Evolutionary conservation across 2,888 invertebrate genomes (phyloP).

Genomic region (Suillia variegata): DNA sequence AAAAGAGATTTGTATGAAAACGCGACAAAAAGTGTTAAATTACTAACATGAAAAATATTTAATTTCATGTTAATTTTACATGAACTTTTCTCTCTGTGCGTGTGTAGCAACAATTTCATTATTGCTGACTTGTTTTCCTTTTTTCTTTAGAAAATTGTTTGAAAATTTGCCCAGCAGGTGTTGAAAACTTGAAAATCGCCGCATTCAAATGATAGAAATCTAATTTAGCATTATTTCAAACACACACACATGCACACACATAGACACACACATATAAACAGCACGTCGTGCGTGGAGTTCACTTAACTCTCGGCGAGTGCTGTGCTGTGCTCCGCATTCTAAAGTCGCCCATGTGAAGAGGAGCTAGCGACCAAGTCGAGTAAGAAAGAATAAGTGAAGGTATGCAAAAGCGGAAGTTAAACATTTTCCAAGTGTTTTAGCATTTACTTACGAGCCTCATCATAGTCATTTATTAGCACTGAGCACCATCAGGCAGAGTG

Average conservation of each 20-base stretch:
- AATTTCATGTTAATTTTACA: too few species aligned
- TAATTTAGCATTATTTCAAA: slow-evolving; percentile 12
- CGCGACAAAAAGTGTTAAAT: too few species aligned
- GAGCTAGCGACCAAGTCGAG: neutral
- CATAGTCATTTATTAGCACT: too few species aligned
- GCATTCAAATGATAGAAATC: slow-evolving; percentile 23
- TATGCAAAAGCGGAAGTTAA: slow-evolving; percentile 22
- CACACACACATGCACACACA: neutral
- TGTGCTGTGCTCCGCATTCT: too few species aligned
- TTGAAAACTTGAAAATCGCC: slow-evolving; percentile 2
- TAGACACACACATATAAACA: neutral
- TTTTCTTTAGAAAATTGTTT: neutral
- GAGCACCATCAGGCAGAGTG: neutral
- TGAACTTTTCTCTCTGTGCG: too few species aligned
- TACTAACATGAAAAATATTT: too few species aligned
- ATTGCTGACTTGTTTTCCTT: too few species aligned
- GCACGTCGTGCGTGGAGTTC: neutral
- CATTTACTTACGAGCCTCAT: too few species aligned
- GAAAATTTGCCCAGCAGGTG: too few species aligned
- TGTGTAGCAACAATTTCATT: too few species aligned
- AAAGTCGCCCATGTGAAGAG: too few species aligned
- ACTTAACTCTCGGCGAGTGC: neutral
- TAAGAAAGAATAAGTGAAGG: neutral
- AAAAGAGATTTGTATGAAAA: too few species aligned
- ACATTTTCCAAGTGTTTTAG: slow-evolving; percentile 19